Percentiles rank a stretch among this genome's conserved stretches.
Conservation (phyloP, 2,797 vertebrate genomes). For the Myiotriccus ornatus region DNA sequence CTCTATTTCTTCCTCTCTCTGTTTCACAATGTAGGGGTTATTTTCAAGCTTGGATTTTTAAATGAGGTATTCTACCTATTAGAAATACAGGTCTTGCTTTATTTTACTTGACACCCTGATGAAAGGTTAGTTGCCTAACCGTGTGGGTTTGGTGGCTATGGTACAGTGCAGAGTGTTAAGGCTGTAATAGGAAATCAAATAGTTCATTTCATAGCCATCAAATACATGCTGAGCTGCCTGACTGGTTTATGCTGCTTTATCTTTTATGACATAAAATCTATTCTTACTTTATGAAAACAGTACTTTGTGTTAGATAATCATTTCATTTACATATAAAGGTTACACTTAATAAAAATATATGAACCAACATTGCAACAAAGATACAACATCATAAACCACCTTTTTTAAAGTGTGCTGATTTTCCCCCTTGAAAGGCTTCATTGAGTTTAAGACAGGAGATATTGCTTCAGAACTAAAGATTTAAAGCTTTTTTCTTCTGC, state of each 20-base stretch:
- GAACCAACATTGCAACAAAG: constrained; percentile 69
- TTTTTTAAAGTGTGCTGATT: constrained; percentile 49
- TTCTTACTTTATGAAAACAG: constrained; percentile 73
- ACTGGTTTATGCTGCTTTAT: constrained; percentile 64
- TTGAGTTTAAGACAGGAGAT: constrained; percentile 72
- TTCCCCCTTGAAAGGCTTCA: constrained; percentile 66
- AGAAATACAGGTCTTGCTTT: background rate
- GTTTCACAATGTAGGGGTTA: background rate
- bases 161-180: constrained; percentile 4
- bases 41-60: constrained; percentile 27
- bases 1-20: background rate
- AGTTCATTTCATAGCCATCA: constrained; percentile 72
- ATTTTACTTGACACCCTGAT: background rate
- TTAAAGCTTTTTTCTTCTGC: constrained; percentile 72
- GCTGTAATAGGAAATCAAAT: constrained; percentile 71
- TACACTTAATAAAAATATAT: constrained; percentile 77
- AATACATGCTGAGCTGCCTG: constrained; percentile 57
- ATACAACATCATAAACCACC: constrained; percentile 61
- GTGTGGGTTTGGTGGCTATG: constrained; percentile 19
- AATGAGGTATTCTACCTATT: constrained; percentile 41
- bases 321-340: constrained; percentile 74
- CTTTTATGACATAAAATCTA: constrained; percentile 67
- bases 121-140: constrained; percentile 35
- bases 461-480: constrained; percentile 74
- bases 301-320: constrained; percentile 69